A percentile compares a stretch with the other conserved stretches of the same genome.
phyloP scores from a whole-genome alignment of 2,888 invertebrate species.

The Parnassius orleans region DNA sequence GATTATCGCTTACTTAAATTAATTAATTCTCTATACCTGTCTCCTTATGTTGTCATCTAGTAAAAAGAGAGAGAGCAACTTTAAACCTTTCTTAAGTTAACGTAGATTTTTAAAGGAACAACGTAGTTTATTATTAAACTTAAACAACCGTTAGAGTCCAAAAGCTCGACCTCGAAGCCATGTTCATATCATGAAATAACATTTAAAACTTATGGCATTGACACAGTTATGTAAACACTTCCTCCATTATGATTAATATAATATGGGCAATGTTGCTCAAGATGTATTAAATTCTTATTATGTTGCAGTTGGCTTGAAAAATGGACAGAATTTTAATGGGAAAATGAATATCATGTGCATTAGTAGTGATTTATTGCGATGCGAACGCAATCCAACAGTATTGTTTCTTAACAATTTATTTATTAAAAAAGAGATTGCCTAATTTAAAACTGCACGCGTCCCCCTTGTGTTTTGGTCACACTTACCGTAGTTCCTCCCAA shows the following conservation, averaged over 20 bases:
- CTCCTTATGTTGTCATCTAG: too few relatives aligned
- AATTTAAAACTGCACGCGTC: too few relatives aligned
- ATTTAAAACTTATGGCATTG: constrained; percentile 12
- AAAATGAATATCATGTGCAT: background rate
- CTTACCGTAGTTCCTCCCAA: too few relatives aligned
- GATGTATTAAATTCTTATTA: background rate
- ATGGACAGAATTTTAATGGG: background rate
- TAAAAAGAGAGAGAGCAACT: too few relatives aligned
- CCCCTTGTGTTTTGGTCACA: too few relatives aligned
- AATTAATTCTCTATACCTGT: too few relatives aligned
- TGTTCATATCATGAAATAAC: constrained; percentile 6
- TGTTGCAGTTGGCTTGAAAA: background rate
- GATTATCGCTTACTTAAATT: too few relatives aligned
- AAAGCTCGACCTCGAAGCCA: background rate
- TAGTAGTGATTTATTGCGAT: background rate
- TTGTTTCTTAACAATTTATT: too few relatives aligned
- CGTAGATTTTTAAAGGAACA: too few relatives aligned
- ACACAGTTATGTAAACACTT: constrained; percentile 6
- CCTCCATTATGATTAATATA: background rate
- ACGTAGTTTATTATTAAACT: too few relatives aligned
- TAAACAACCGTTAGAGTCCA: background rate
- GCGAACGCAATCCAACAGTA: background rate
- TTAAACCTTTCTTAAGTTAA: too few relatives aligned
- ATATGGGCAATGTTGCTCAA: background rate
- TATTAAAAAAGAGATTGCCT: too few relatives aligned